Evolutionary conservation across 2,113 vertebrate species (phyloP), one percentile per base, ranked within the genome.

Genomic region (Cyprinodon tularosa): DNA sequence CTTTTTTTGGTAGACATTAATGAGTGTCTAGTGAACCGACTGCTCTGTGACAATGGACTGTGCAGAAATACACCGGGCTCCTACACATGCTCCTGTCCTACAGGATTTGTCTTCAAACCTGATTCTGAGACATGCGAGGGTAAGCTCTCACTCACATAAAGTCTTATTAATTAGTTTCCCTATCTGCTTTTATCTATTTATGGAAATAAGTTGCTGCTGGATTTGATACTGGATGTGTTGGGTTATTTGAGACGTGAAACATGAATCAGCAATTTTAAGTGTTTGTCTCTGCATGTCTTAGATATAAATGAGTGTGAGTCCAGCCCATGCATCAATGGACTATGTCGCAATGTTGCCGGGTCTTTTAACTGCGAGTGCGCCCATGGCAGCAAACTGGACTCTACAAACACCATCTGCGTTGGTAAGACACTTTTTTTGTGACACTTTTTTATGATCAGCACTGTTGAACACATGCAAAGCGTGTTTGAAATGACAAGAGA

Each of bases 81-180:
- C 81, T 99, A 97, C 93, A 96, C 96, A 47, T 99, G 98, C 91
- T 97, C 96, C 10, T 99, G 98, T 83, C 98, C 98, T 7, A 96
- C 96, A 68, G 98, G 98, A 29, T 99, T 95, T 4, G 91, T 98
- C 87, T 99, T 99, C 93, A 96, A 96, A 84, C 94, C 96, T 0
- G 97, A 98, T 61, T 98, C 98, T 0, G 98, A 99, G 82, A 99
- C 98, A 0, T 99, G 97, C 39, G 98, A 99, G 96, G 98, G 98
- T 98, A 85, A 88, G 63, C 14, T 0, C 22, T 5, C 5, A 0
- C 20, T 5, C 57, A 6, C 13, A 11, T 61, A 53, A 37, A 20
- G 4, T 29, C 2, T 0, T 68, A 3, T 57, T 36, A 22, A 29
- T 68, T 29, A 29, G 45, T 4, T 45, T 69, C 38, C 14, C 40